phyloP scores from a whole-genome alignment of 2,888 invertebrate species.

The Nipponacmea schrenckii region DNA sequence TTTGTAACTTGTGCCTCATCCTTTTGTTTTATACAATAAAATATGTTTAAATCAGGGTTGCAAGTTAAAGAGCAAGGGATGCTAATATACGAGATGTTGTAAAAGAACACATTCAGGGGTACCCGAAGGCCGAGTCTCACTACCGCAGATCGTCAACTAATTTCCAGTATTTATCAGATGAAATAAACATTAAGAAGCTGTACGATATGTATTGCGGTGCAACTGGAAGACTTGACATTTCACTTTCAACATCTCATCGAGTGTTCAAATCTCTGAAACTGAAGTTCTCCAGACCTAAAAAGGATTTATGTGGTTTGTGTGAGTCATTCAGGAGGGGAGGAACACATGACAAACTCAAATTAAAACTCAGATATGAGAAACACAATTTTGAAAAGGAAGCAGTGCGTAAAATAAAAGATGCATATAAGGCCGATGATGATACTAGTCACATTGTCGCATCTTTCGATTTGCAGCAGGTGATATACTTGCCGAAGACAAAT shows the following conservation, averaged over 20 bases:
- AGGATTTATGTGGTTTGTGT: too few species aligned
- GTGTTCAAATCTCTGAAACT: not conserved
- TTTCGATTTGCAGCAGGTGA: not conserved
- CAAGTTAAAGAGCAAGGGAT: too few species aligned
- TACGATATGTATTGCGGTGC: not conserved
- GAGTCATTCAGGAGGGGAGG: not conserved
- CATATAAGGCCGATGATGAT: not conserved
- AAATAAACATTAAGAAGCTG: not conserved
- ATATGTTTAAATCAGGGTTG: too few species aligned
- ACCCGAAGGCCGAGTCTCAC: not conserved
- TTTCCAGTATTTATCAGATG: too few species aligned
- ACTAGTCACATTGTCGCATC: not conserved
- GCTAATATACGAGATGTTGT: too few species aligned
- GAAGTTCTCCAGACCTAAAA: not conserved
- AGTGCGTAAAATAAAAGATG: not conserved
- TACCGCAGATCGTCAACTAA: not conserved
- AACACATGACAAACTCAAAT: not conserved
- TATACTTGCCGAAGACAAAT: not conserved
- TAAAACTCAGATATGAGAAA: not conserved
- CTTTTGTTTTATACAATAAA: too few species aligned
- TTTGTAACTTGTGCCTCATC: too few species aligned
- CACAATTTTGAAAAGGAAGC: not conserved
- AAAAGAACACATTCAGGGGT: too few species aligned
- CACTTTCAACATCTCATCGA: not conserved
- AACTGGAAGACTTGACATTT: not conserved